Base-by-base conservation (phyloP, 2,888 invertebrate genomes). In the Nomada ferruginata region DNA sequence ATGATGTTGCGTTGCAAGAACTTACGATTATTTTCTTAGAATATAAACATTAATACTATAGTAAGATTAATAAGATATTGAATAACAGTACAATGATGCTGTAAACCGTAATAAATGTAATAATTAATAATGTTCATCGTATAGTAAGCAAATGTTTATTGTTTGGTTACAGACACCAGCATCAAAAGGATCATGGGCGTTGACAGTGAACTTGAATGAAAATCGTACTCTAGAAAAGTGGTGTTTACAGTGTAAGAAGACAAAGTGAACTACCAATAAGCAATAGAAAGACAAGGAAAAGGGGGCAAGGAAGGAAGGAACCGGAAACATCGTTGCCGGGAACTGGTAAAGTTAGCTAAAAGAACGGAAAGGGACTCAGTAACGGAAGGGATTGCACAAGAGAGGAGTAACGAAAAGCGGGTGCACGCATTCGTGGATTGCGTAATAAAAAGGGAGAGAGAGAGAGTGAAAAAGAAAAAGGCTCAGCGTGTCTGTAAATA, bases 401-500 rank as follows among this genome's bases (percentile, higher is more conserved):
- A 53, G 26, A 47, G 64, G n/a, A 53, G 47, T 64, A 69, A 36
- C 50, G 63, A 26, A 64, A 52, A 66, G 57, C 61, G 71, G 10
- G 70, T 50, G 60, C 47, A 65, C 72, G 66, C 61, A 79, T 68
- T 57, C 57, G 68, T 80, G 81, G 80, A 80, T 80, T 44, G 66
- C 66, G 57, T 60, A 66, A 81, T 80, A 75, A 63, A 72, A 65
- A 63, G 76, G 75, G 84, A 80, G 87, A 83, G 76, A 74, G 76
- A 79, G 73, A 83, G 76, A 71, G 79, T 61, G 81, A 81, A 87
- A 73, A 75, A 76, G 68, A 82, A 77, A 73, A 77, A 66, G 65
- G 78, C 80, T 66, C 73, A 71, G 73, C 68, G 83, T 71, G 74
- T 76, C 64, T 87, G 87, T 87, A 87, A 85, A 87, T 88, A 88